A percentile compares a stretch with the other conserved stretches of the same genome.
Evolutionary conservation across 2,888 invertebrate genomes (phyloP).

Genomic region (Gymnosoma rotundatum): DNA sequence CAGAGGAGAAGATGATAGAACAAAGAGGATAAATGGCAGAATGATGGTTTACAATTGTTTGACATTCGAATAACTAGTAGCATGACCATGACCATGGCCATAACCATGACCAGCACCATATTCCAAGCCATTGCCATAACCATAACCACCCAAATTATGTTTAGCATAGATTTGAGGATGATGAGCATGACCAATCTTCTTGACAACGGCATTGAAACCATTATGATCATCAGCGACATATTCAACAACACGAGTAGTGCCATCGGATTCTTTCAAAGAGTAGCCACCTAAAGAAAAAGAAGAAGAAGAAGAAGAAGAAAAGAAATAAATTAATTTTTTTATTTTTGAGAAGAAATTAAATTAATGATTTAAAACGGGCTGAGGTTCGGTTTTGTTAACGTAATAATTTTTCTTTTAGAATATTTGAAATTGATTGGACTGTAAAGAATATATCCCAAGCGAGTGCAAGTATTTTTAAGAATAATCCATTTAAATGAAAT

Average conservation of each 20-base stretch:
- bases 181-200: slow-evolving; percentile 82
- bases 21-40: slow-evolving; percentile 4
- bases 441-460: no score
- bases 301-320: no score
- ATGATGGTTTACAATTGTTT: slow-evolving; percentile 73
- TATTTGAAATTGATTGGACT: no score
- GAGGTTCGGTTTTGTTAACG: no score
- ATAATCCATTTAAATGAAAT: no score
- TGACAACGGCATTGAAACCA: slow-evolving; percentile 83
- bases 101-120: slow-evolving; percentile 72
- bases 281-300: slow-evolving; percentile 77
- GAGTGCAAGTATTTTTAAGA: no score
- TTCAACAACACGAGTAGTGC: slow-evolving; percentile 83
- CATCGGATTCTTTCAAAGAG: slow-evolving; percentile 83
- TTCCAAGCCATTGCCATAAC: slow-evolving; percentile 68
- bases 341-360: not conserved
- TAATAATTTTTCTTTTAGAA: no score
- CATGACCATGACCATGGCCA: slow-evolving; percentile 73
- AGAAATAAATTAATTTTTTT: not conserved
- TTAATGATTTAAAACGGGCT: not conserved
- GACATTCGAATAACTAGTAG: slow-evolving; percentile 78
- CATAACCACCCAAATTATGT: slow-evolving; percentile 73
- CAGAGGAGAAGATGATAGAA: not conserved
- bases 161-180: slow-evolving; percentile 78
- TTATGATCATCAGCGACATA: slow-evolving; percentile 83